Base-by-base conservation (phyloP, 2,113 vertebrate species). In the Odobenus rosmarus region DNA sequence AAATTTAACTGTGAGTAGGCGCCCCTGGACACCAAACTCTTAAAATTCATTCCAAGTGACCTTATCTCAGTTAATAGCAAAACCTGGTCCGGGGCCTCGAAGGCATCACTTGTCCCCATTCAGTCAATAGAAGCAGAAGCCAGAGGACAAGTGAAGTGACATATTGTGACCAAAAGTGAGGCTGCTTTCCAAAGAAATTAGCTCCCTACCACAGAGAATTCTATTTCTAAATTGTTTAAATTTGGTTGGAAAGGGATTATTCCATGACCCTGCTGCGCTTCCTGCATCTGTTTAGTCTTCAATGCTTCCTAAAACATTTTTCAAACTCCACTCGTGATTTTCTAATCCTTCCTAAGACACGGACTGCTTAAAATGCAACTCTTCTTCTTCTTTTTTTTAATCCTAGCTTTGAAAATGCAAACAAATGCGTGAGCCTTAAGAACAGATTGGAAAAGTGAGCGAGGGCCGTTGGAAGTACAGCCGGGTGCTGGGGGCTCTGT, bases 11-110 rank as follows among this genome's bases (percentile, higher is more conserved):
- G 97, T 97, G 97, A 97, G 92, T 97, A 94, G 77, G 77, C 94
- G 97, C 80, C 96, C 46, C 46, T 46, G 46, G 97, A 98, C 97
- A 97, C 93, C 93, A 62, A 98, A 97, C 96, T 97, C 96, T 84
- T 94, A 97, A 98, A 97, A 98, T 98, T 98, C 97, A 90, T 98
- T 98, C 97, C 98, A 98, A 97, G 96, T 98, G 98, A 98, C 98
- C 98, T 98, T 98, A 95, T 97, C 98, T 98, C 97, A 97, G 88
- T 97, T 98, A 97, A 98, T 98, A 97, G 96, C 97, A 98, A 97
- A 92, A 85, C 79, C 91, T 98, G 98, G 98, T 98, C 96, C 0
- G 0, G 49, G 95, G 91, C 92, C 97, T 80, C 82, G 80, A 88
- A 71, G 85, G 89, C 62, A 87, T 98, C 97, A 96, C 96, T 98